A percentile compares a stretch with the other conserved stretches of the same genome.
These are phyloP conservation scores for Fragum fragum DNA, from an alignment of 2,888 invertebrate genomes.

Conservation along the genomic window DNA sequence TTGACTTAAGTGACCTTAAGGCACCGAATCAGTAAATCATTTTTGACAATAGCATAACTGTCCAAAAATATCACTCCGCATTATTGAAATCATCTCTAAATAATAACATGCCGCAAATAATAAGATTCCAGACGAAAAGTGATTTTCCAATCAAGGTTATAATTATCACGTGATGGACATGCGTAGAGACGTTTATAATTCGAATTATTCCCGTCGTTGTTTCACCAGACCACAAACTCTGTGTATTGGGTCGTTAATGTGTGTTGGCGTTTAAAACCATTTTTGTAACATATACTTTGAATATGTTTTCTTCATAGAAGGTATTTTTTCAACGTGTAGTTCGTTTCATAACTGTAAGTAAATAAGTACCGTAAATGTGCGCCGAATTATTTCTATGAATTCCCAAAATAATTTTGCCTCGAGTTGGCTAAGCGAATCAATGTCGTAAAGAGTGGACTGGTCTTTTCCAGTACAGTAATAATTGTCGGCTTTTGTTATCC, in stretches of 20 bases:
- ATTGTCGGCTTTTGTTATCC: constrained; percentile 59
- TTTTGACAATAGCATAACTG: constrained; percentile 28
- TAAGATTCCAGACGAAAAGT: constrained; percentile 31
- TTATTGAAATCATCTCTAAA: constrained; percentile 28
- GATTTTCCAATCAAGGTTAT: constrained; percentile 35
- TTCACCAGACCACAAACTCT: constrained; percentile 46
- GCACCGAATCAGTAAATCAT: constrained; percentile 20
- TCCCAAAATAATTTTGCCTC: too few species aligned
- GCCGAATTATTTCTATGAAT: too few species aligned
- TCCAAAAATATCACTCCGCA: constrained; percentile 19
- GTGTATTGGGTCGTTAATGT: too few species aligned
- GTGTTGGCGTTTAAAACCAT: too few species aligned
- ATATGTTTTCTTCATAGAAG: too few species aligned
- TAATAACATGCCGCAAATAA: constrained; percentile 33
- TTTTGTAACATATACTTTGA: too few species aligned
- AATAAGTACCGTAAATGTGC: too few species aligned
- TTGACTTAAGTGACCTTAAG: constrained; percentile 24
- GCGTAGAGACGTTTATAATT: constrained; percentile 61
- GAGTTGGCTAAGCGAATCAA: too few species aligned
- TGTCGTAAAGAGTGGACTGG: constrained; percentile 33
- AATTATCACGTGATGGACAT: constrained; percentile 64
- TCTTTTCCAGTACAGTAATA: constrained; percentile 51
- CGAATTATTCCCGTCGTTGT: constrained; percentile 59
- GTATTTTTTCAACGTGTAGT: too few species aligned
- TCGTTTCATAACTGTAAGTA: too few species aligned